These are phyloP conservation scores for Microtus ochrogaster DNA, from an alignment of 2,113 vertebrate species.

Conservation along the genomic window DNA sequence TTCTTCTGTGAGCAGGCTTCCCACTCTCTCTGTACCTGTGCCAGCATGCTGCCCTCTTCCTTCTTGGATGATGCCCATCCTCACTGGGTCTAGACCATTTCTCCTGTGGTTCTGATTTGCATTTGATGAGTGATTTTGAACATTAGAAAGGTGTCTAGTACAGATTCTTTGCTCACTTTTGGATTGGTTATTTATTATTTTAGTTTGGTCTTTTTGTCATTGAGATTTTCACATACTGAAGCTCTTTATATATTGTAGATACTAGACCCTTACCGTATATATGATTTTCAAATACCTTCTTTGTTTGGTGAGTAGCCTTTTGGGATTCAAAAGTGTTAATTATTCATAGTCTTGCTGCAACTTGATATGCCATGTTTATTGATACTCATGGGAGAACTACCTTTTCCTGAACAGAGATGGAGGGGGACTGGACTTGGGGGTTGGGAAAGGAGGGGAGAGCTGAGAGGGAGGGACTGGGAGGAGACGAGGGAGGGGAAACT, in stretches of 20 bases:
- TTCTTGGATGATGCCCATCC: background rate
- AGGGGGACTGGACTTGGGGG: background rate
- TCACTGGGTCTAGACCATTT: background rate
- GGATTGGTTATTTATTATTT: background rate
- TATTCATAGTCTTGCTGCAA: background rate
- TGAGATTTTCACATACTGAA: slow-evolving; percentile 23
- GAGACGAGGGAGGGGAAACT: background rate
- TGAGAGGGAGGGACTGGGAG: too few relatives aligned
- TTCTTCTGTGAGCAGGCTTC: background rate
- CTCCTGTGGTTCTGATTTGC: background rate
- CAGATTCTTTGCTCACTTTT: background rate
- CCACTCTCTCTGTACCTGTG: too few relatives aligned
- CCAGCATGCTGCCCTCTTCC: too few relatives aligned
- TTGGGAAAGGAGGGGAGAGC: background rate
- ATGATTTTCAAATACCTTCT: background rate
- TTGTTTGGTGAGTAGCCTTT: background rate
- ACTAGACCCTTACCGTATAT: background rate
- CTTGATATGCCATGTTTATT: background rate
- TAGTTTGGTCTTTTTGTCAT: background rate
- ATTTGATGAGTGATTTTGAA: background rate
- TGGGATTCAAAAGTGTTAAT: background rate
- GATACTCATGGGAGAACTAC: background rate
- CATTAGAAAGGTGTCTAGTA: background rate
- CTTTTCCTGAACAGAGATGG: background rate
- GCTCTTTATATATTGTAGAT: background rate